phyloP scores from a whole-genome alignment of 2,797 vertebrate genomes.

The Hydrolagus colliei region DNA sequence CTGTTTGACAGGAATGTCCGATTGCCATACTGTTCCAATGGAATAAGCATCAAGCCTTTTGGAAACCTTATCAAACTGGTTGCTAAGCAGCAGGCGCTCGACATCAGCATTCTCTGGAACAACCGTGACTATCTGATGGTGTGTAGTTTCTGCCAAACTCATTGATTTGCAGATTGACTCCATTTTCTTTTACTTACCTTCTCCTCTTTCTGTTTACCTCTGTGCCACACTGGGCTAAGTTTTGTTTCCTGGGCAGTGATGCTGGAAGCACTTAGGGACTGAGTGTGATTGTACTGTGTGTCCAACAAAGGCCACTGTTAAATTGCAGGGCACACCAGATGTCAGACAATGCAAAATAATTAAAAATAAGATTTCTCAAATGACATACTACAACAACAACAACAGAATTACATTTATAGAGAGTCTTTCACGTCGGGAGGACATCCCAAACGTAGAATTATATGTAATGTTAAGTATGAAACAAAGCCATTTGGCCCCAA shows the following conservation, averaged over 20 bases:
- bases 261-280: neutral
- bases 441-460: neutral
- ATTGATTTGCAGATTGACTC: neutral
- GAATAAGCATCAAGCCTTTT: constrained; percentile 14
- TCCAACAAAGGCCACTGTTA: too few relatives aligned
- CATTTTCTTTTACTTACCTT: neutral
- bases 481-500: too few relatives aligned
- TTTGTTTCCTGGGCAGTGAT: too few relatives aligned
- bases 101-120: neutral
- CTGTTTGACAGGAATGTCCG: constrained; percentile 2
- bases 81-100: constrained; percentile 12
- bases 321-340: neutral
- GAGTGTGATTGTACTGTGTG: neutral
- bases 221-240: neutral
- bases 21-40: constrained; percentile 12
- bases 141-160: neutral
- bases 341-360: neutral
- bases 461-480: too few relatives aligned
- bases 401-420: neutral
- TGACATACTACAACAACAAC: neutral
- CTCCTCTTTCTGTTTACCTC: neutral
- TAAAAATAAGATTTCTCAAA: neutral
- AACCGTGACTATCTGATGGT: constrained; percentile 19
- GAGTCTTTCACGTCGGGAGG: neutral
- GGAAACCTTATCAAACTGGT: neutral